These are phyloP conservation scores for Lacerta bilineata DNA, from an alignment of 2,797 vertebrate genomes.

Conservation along the genomic window DNA sequence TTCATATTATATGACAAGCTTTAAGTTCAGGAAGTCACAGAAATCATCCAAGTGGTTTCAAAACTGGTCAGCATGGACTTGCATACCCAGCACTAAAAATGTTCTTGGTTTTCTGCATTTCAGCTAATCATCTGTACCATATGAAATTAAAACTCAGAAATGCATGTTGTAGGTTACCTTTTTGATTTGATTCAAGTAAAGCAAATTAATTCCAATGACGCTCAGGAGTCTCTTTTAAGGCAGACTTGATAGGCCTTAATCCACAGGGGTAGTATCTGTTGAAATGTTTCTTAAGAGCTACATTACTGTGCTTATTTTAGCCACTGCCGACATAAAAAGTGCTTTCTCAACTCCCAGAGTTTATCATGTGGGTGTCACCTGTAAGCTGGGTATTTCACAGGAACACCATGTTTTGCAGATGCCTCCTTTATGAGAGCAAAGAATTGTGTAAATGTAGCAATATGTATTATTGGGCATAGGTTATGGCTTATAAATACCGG, in stretches of 20 bases:
- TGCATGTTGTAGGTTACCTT: neutral
- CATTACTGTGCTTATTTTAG: neutral
- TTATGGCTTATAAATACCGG: neutral
- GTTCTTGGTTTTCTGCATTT: conserved; percentile 4
- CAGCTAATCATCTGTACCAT: neutral
- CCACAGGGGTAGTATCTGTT: neutral
- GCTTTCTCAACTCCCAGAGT: neutral
- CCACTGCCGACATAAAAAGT: neutral
- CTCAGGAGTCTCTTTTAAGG: neutral
- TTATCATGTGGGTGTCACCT: neutral
- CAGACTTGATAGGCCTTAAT: neutral
- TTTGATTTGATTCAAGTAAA: neutral
- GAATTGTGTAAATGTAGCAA: too few species aligned
- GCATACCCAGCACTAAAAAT: neutral
- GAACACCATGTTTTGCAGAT: neutral
- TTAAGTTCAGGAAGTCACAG: conserved; percentile 26
- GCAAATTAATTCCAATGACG: neutral
- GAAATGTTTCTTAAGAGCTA: neutral
- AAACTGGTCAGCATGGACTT: conserved; percentile 8
- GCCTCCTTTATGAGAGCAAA: neutral
- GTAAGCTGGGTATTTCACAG: too few species aligned
- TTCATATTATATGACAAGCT: neutral
- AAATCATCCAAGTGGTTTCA: conserved; percentile 2
- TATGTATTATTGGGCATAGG: neutral
- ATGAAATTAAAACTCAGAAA: neutral